A percentile compares a stretch with the other conserved stretches of the same genome.
These are phyloP conservation scores for Lepisosteus osseus DNA, from an alignment of 2,113 vertebrate species.

Conservation along the genomic window DNA sequence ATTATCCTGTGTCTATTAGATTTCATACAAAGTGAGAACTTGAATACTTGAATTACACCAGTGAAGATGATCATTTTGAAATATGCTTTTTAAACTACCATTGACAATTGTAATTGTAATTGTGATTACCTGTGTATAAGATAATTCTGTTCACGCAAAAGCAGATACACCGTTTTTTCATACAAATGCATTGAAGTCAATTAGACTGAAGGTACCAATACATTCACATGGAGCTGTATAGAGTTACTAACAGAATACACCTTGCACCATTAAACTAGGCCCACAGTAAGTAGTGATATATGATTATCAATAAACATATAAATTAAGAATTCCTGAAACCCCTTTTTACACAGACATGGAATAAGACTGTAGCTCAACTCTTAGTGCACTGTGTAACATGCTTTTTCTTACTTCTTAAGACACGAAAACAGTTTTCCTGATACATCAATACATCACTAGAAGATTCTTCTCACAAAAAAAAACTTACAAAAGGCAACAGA, in stretches of 20 bases:
- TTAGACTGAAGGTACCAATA: no score
- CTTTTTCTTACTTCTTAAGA: neutral
- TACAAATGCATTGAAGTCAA: no score
- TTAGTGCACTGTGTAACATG: neutral
- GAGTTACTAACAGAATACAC: slow-evolving; percentile 7
- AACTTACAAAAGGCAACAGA: slow-evolving; percentile 21
- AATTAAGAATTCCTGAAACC: neutral
- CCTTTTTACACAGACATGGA: neutral
- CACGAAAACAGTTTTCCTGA: slow-evolving; percentile 8
- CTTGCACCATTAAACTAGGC: neutral
- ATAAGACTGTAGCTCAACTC: neutral
- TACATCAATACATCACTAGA: neutral
- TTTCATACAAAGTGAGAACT: no score
- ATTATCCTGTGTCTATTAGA: no score
- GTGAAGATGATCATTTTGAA: no score
- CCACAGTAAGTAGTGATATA: neutral
- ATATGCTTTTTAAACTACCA: no score
- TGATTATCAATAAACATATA: neutral
- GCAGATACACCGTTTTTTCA: no score
- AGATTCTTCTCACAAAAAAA: neutral
- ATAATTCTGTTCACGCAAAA: no score
- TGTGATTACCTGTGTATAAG: no score
- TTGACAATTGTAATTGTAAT: no score
- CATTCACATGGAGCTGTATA: slow-evolving; percentile 11
- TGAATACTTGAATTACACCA: no score